Conservation (phyloP, 64 coral and sea anemone genomes). For the Stylophora pistillata region DNA sequence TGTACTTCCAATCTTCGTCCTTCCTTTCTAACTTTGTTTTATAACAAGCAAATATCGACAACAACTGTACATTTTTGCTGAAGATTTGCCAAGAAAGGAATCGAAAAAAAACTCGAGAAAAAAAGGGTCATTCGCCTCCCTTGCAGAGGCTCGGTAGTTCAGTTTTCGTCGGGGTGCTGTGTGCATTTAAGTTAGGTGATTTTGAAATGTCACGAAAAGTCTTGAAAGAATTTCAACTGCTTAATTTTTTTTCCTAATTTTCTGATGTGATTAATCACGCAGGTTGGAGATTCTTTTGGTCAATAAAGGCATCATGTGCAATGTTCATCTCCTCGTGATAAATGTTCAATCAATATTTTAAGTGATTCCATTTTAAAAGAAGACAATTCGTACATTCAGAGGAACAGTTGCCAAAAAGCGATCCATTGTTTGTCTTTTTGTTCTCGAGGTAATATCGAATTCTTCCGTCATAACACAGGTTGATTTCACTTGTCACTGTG, state of each 20-base stretch:
- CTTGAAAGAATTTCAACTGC: no score
- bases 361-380: background rate
- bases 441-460: background rate
- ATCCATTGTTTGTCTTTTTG: background rate
- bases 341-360: background rate
- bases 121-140: no score
- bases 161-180: no score
- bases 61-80: background rate
- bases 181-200: no score
- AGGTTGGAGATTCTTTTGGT: background rate
- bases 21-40: background rate
- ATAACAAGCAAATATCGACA: background rate
- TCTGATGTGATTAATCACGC: background rate
- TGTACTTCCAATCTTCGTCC: background rate
- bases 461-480: background rate
- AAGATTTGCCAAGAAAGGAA: background rate
- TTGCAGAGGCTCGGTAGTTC: background rate
- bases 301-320: background rate
- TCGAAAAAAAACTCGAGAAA: background rate
- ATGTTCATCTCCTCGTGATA: background rate
- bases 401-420: constrained; percentile 24
- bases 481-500: background rate
- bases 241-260: no score
- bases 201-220: no score
- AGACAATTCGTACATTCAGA: background rate